Base-by-base conservation (phyloP, 2,113 vertebrate genomes). In the Sylvilagus bachmani region DNA sequence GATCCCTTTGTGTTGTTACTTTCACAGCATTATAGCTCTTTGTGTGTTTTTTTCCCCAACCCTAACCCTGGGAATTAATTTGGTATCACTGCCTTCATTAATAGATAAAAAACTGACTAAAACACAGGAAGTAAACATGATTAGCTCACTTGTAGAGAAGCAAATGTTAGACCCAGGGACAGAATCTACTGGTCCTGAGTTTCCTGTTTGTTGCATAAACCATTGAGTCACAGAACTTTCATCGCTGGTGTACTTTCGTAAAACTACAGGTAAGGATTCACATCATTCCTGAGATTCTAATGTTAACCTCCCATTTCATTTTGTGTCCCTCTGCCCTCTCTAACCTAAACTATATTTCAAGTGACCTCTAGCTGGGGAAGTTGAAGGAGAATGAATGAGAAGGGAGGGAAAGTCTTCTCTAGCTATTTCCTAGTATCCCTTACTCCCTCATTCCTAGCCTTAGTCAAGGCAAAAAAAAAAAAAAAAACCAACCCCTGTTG, bases 131-230 rank as follows among this genome's bases (percentile, higher is more conserved):
- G 74, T 93, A 73, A 90, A 91, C 38, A 29, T 87, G 94, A 93
- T 77, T 58, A 88, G 24, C 70, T 92, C 84, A 74, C 21, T 53
- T 78, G 6, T 91, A 84, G 86, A 44, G 80, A 93, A 88, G 24
- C 44, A 80, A 62, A 86, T 83, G 77, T 71, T 67, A 80, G 85
- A 24, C 5, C 6, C 49, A 61, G 73, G 51, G 51, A 70, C 80
- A 95, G 85, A 97, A 91, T 89, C 44, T 84, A 96, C 89, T 95
- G 86, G 31, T 93, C 92, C 82, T 89, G 90, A 93, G 90, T 96
- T 95, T 93, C 93, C 38, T 91, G 90, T 79, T 95, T 96, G 79
- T 95, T 96, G 86, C 83, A 55, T 84, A 95, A 94, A 95, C 55
- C 90, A 93, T 38, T 89, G 94, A 97, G 82, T 96, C 90, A 95